Base-by-base conservation (phyloP, 64 coral and sea anemone species). In the Pachyseris speciosa region DNA sequence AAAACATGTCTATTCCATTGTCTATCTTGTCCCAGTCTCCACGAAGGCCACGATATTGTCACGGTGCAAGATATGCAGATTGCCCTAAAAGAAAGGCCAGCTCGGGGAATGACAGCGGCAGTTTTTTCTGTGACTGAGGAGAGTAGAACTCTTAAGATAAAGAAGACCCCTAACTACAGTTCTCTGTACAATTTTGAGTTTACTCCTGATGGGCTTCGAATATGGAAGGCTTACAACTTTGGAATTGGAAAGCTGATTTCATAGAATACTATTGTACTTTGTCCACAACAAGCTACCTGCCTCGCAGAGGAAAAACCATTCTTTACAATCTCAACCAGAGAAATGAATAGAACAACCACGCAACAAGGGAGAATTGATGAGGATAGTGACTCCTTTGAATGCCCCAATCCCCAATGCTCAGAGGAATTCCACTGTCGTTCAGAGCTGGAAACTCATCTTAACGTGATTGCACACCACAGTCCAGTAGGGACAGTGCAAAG, bases 401-500 rank as follows among this genome's bases (percentile, higher is more conserved):
- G 89, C 51, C 80, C 78, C 0, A 40, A 92, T 60, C 67, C 34
- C 22, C 50, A 85, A 17, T 84, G 89, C 55, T 22, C 40, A 31
- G 40, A 74, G 32, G 89, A 92, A 75, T 92, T 92, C 66, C 44
- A 84, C 52, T 84, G 40, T 41, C 58, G 88, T 0, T 28, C 19
- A 34, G 61, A 90, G 39, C 74, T 90, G 72, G 76, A 90, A 44
- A n/a, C 68, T 80, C 88, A 90, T 53, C 61, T 90, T 15, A 44
- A 74, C 47, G 34, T 90, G 6, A 79, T 90, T 11, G 74, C 43
- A 24, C 88, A 81, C 24, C 65, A 87, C 48, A 49, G 22, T 29
- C 28, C 50, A 50, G 84, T 37, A 43, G 68, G 31, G 20, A n/a
- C 9, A 87, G 25, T 10, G n/a, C 16, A 37, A 81, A 69, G 61